phyloP scores from a whole-genome alignment of 2,888 invertebrate species.

The Metallyticus violacea region DNA sequence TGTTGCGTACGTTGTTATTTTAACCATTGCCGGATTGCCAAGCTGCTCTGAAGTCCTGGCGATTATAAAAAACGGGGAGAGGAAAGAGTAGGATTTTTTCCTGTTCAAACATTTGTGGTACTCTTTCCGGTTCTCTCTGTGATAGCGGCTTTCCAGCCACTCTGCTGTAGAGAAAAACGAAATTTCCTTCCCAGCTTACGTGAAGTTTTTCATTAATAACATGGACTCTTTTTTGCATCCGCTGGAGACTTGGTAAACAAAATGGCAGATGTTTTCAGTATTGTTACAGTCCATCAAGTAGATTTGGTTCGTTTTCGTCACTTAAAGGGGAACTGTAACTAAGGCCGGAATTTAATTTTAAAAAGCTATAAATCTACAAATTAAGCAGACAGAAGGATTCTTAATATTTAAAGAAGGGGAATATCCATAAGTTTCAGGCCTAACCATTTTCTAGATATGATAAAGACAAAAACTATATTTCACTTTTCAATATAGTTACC shows the following conservation, averaged over 20 bases:
- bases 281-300: not conserved
- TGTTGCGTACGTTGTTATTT: not conserved
- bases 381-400: too few species aligned
- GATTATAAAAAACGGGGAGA: too few species aligned
- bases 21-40: not conserved
- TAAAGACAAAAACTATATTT: too few species aligned
- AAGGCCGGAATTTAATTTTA: too few species aligned
- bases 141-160: not conserved
- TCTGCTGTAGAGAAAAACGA: not conserved
- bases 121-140: not conserved
- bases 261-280: not conserved
- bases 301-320: not conserved
- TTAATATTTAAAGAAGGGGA: too few species aligned
- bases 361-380: too few species aligned
- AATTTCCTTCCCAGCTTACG: not conserved
- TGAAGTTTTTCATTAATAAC: not conserved
- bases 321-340: too few species aligned
- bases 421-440: too few species aligned
- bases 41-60: not conserved
- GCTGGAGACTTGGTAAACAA: not conserved
- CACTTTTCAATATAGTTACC: too few species aligned
- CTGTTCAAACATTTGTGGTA: not conserved
- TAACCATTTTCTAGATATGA: too few species aligned
- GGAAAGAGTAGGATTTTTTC: not conserved
- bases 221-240: not conserved